Base-by-base conservation (phyloP, 2,113 vertebrate species). In the Phylloscopus trochilus region DNA sequence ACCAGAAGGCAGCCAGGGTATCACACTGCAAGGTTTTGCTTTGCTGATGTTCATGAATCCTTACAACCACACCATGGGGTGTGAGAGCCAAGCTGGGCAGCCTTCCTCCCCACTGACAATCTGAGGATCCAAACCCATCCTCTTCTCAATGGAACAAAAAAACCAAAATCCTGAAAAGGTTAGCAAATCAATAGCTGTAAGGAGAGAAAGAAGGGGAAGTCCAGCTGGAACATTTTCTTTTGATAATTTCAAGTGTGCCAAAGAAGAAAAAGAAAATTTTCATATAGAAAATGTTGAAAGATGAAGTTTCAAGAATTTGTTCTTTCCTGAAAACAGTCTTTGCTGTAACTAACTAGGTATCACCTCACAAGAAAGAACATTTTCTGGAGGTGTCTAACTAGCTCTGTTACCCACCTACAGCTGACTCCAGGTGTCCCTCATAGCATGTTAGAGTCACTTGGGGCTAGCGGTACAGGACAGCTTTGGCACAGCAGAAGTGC, bases 21-120 rank as follows among this genome's bases (percentile, higher is more conserved):
- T 16, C 1, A 3, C 10, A 27, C 80, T 44, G 52, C 43, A 66
- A 24, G 24, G 27, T 16, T 82, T 75, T 7, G 0, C 67, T 39
- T 79, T 27, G 1, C 30, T 24, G 17, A 15, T 27, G 13, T 13
- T 12, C 0, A 0, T 15, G 24, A 89, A 41, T 39, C 15, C 47
- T 24, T 67, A 39, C 28, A 28, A 33, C 37, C 9, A 6, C 4
- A 2, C 24, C 26, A 27, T 13, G 13, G 62, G 6, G 7, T 37
- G 13, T 4, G 15, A 73, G 11, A 87, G 58, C 35, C 1, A 0
- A 3, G 5, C 39, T 55, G 6, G 70, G 27, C 16, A 28, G 15
- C 26, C 56, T 83, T 77, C 46, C 31, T 73, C 26, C 69, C n/a
- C 2, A 2, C 31, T 39, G 46, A 53, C 33, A 2, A 1, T 17